These are phyloP conservation scores for Lacanobia oleracea DNA, from an alignment of 2,888 invertebrate species.

Conservation along the genomic window DNA sequence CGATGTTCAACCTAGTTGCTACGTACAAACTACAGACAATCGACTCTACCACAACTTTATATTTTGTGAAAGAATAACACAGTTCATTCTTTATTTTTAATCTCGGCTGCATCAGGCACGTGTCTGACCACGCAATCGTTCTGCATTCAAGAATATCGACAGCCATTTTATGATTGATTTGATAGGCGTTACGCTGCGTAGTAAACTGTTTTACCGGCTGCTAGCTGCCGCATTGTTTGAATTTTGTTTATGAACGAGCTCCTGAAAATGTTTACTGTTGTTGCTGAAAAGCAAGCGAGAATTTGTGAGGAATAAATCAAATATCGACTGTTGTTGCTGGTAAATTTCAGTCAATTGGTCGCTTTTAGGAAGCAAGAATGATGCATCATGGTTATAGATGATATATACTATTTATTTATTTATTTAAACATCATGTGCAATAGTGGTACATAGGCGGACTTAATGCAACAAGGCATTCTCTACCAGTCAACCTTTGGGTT, in stretches of 20 bases:
- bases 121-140: conserved; percentile 32
- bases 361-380: neutral
- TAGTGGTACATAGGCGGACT: too few species aligned
- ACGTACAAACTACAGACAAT: neutral
- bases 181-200: neutral
- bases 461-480: too few species aligned
- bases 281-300: neutral
- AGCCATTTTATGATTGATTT: conserved; percentile 39
- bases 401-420: too few species aligned
- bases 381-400: neutral
- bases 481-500: too few species aligned
- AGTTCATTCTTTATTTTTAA: neutral
- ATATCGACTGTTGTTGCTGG: neutral
- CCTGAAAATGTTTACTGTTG: conserved; percentile 7
- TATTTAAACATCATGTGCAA: too few species aligned
- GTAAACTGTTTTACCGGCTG: neutral
- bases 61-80: too few species aligned
- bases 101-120: conserved; percentile 23
- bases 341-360: neutral
- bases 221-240: neutral
- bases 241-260: conserved; percentile 1
- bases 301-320: neutral
- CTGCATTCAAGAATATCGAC: conserved; percentile 19
- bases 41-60: neutral
- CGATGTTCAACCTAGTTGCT: neutral